Conservation (phyloP, 2,113 vertebrate genomes). For the Cacatua alba region DNA sequence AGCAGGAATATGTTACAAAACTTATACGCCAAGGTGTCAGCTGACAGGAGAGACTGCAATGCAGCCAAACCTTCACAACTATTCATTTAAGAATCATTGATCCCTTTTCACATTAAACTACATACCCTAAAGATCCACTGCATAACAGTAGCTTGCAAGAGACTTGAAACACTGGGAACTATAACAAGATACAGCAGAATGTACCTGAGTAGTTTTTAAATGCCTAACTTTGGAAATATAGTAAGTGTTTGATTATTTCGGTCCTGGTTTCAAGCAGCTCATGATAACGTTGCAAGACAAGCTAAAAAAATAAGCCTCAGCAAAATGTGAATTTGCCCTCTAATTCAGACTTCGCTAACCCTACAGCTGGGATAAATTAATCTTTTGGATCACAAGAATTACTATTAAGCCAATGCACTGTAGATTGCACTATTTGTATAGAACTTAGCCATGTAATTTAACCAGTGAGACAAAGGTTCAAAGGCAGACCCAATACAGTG, state of each 20-base stretch:
- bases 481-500: neutral
- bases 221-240: neutral
- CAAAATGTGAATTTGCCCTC: neutral
- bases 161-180: neutral
- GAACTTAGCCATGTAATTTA: neutral
- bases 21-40: neutral
- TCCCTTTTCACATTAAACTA: neutral
- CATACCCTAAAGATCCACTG: neutral
- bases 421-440: neutral
- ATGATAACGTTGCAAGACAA: neutral
- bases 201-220: neutral
- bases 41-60: neutral
- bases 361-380: constrained; percentile 12
- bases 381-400: neutral
- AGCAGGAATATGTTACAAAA: neutral
- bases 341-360: constrained; percentile 1
- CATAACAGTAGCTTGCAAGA: neutral
- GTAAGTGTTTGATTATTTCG: neutral
- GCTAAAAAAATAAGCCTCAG: neutral
- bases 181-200: neutral
- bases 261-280: neutral
- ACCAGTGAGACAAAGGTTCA: neutral
- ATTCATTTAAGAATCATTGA: neutral
- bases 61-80: neutral
- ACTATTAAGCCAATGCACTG: neutral